phyloP scores from a whole-genome alignment of 2,888 invertebrate species.

The Timandra comae region DNA sequence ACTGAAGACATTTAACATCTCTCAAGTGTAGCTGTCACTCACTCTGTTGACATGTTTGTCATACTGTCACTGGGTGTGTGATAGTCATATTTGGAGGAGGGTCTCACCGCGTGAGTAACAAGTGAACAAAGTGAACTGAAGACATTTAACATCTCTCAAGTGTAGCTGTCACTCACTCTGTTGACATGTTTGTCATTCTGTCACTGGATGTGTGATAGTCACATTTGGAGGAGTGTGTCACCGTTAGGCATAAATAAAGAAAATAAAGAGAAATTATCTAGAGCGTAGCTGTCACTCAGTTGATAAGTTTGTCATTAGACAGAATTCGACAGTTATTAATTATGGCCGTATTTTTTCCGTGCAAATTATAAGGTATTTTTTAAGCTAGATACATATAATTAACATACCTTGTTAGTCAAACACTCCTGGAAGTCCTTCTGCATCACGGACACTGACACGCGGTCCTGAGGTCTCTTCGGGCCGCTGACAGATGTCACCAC shows the following conservation, averaged over 20 bases:
- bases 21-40: conserved; percentile 8
- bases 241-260: not conserved
- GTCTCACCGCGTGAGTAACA: not conserved
- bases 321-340: too few species aligned
- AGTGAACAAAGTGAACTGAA: not conserved
- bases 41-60: conserved; percentile 12
- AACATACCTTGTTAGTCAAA: conserved; percentile 88
- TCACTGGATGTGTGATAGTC: conserved; percentile 11
- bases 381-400: too few species aligned
- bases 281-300: conserved; percentile 9
- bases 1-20: not conserved
- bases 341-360: too few species aligned
- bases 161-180: conserved; percentile 8
- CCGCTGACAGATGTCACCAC: conserved; percentile 97
- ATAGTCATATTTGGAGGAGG: conserved; percentile 5
- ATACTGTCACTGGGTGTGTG: conserved; percentile 17
- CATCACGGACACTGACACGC: conserved; percentile 93
- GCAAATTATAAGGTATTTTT: too few species aligned
- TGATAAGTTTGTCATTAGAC: conserved; percentile 17
- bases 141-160: not conserved
- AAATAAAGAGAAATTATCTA: not conserved
- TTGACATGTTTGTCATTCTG: conserved; percentile 17
- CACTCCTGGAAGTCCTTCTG: conserved; percentile 91
- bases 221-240: conserved; percentile 5
- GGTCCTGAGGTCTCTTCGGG: conserved; percentile 97